Evolutionary conservation across 2,888 invertebrate genomes (phyloP).

Genomic region (Icerya purchasi): DNA sequence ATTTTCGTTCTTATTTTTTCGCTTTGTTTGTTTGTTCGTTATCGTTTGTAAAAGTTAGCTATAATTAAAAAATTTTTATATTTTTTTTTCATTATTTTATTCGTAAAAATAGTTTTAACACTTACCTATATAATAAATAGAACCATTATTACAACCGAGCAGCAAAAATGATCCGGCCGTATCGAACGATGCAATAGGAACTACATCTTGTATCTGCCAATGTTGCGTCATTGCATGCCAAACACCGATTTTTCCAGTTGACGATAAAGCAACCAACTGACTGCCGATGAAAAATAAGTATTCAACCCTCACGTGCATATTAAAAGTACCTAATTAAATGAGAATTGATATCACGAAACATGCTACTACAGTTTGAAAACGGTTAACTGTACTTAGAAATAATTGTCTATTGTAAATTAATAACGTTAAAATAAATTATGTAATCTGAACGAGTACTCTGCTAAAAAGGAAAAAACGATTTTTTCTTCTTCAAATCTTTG

Average conservation of each 20-base stretch:
- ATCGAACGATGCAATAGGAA: conserved; percentile 86
- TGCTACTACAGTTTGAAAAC: too few species aligned
- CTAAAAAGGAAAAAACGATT: conserved; percentile 9
- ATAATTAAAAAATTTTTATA: too few species aligned
- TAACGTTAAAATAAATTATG: conserved; percentile 12
- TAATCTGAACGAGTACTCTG: not conserved
- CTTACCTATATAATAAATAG: conserved; percentile 87
- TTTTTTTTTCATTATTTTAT: not conserved
- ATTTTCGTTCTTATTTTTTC: too few species aligned
- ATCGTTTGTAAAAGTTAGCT: too few species aligned
- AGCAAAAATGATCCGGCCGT: conserved; percentile 89
- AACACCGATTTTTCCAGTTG: conserved; percentile 86
- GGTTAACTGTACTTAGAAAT: too few species aligned
- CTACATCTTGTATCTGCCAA: conserved; percentile 94
- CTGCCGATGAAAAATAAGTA: conserved; percentile 94
- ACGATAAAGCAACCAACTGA: conserved; percentile 86
- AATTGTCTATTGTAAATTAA: too few species aligned
- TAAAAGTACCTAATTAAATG: conserved; percentile 72
- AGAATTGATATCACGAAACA: too few species aligned
- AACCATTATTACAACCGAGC: conserved; percentile 86
- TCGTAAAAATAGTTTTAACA: not conserved
- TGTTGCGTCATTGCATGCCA: conserved; percentile 99
- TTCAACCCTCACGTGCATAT: conserved; percentile 77
- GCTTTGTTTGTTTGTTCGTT: too few species aligned
- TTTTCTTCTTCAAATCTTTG: not conserved